Percentiles rank a stretch among this genome's conserved stretches.
These are phyloP conservation scores for Chloroclysta siterata DNA, from an alignment of 2,888 invertebrate species.

Conservation along the genomic window DNA sequence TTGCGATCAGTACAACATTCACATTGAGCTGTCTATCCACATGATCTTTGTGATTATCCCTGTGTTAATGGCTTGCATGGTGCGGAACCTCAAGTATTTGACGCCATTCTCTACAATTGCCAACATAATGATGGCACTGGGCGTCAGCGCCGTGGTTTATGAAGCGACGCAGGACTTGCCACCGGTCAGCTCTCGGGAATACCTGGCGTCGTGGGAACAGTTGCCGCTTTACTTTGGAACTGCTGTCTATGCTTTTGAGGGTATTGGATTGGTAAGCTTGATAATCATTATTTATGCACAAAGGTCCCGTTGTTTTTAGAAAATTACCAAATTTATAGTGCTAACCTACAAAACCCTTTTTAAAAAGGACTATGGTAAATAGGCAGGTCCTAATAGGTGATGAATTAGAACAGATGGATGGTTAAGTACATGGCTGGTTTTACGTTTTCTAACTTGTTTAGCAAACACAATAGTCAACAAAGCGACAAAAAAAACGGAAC, in stretches of 20 bases:
- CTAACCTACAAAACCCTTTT: no score
- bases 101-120: slow-evolving; percentile 97
- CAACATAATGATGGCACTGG: slow-evolving; percentile 91
- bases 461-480: no score
- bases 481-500: no score
- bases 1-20: slow-evolving; percentile 86
- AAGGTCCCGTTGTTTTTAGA: no score
- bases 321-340: no score
- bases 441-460: no score
- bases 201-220: slow-evolving; percentile 85
- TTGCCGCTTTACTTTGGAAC: slow-evolving; percentile 97
- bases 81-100: slow-evolving; percentile 94
- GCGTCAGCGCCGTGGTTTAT: slow-evolving; percentile 91
- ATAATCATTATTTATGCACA: no score
- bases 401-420: no score
- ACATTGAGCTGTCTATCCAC: slow-evolving; percentile 87
- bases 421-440: no score
- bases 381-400: no score
- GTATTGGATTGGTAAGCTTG: slow-evolving; percentile 92
- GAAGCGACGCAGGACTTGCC: slow-evolving; percentile 91
- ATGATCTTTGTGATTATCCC: slow-evolving; percentile 91
- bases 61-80: slow-evolving; percentile 89
- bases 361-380: no score
- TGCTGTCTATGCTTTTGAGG: slow-evolving; percentile 98
- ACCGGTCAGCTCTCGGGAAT: slow-evolving; percentile 82